Evolutionary conservation across 1,140 invertebrate species (phyloP).

Genomic region (Ips nitidus): DNA sequence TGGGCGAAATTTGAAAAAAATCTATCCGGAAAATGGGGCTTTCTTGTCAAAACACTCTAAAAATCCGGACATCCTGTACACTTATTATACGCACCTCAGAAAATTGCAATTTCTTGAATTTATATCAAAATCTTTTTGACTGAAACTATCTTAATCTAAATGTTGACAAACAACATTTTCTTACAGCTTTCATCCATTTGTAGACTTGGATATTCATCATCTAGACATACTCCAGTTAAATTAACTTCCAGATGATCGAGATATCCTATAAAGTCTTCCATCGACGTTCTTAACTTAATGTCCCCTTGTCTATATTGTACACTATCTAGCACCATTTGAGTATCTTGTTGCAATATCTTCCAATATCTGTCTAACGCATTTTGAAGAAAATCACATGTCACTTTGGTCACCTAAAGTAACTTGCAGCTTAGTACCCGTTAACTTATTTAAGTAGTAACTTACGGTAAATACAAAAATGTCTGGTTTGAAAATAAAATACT

Average conservation of each 20-base stretch:
- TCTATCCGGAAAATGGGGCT: too few species aligned
- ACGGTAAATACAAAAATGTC: slow-evolving; percentile 47
- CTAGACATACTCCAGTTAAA: slow-evolving; percentile 57
- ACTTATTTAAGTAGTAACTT: not conserved
- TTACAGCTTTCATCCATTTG: slow-evolving; percentile 63
- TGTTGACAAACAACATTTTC: slow-evolving; percentile 59
- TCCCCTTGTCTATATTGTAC: slow-evolving; percentile 34
- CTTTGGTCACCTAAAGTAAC: not conserved
- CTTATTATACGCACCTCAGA: too few species aligned
- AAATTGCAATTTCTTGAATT: not conserved
- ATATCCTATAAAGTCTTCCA: slow-evolving; percentile 48
- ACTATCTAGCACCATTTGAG: not conserved
- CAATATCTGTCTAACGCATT: slow-evolving; percentile 60
- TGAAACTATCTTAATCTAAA: not conserved
- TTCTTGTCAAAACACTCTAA: too few species aligned
- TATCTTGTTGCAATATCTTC: slow-evolving; percentile 45
- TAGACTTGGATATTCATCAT: slow-evolving; percentile 60
- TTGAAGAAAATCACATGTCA: slow-evolving; percentile 60
- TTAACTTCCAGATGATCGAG: slow-evolving; percentile 56
- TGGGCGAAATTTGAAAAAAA: too few species aligned
- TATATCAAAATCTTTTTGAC: slow-evolving; percentile 1
- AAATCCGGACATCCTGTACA: too few species aligned
- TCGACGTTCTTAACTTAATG: slow-evolving; percentile 22
- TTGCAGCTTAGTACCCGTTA: not conserved
- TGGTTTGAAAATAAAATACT: slow-evolving; percentile 50